These are phyloP conservation scores for Cardiocondyla obscurior DNA, from an alignment of 1,140 invertebrate species.

Conservation along the genomic window DNA sequence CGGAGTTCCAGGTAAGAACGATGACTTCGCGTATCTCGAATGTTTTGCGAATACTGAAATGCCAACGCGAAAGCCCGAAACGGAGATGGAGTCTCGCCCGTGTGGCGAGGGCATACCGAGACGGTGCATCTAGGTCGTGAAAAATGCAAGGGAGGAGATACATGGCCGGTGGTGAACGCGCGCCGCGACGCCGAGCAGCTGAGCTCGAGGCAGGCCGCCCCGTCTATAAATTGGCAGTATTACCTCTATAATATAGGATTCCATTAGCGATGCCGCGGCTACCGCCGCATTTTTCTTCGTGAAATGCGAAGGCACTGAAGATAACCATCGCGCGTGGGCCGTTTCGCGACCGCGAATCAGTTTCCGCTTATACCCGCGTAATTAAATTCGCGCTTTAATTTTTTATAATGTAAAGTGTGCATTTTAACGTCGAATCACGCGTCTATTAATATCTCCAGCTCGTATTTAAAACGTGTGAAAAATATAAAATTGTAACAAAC, in stretches of 20 bases:
- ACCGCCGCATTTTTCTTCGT: constrained; percentile 22
- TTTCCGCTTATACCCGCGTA: not conserved
- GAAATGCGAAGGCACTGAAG: not conserved
- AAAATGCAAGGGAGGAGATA: constrained; percentile 37
- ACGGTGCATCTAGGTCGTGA: constrained; percentile 39
- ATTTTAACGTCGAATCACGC: not conserved
- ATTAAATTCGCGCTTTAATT: constrained; percentile 10
- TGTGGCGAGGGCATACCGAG: not conserved
- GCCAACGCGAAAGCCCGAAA: not conserved
- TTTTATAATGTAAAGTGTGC: not conserved
- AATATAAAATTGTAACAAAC: not conserved
- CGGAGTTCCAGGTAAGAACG: constrained; percentile 79
- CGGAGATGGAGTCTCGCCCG: not conserved
- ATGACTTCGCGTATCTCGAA: not conserved
- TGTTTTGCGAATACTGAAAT: not conserved
- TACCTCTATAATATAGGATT: constrained; percentile 40
- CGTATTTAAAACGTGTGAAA: not conserved
- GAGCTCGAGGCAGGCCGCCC: not conserved
- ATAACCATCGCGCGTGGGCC: not conserved
- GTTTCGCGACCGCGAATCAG: not conserved
- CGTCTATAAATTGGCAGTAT: constrained; percentile 46
- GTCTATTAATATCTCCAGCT: not conserved
- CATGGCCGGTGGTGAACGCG: not conserved
- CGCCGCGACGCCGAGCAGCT: constrained; percentile 28
- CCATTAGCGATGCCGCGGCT: constrained; percentile 31